phyloP scores from a whole-genome alignment of 2,888 invertebrate species.

The Bellardia pandia region DNA sequence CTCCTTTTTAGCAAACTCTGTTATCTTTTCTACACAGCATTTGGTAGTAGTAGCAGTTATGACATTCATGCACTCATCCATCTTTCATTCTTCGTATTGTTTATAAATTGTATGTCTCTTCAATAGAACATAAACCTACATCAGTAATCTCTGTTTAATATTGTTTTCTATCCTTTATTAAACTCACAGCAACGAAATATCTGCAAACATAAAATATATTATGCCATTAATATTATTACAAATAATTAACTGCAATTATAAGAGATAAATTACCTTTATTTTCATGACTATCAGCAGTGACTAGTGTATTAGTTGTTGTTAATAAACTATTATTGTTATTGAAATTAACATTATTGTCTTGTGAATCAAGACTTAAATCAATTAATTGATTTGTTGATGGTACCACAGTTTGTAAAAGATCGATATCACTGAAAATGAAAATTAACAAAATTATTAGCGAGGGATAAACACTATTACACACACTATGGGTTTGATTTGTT shows the following conservation, averaged over 20 bases:
- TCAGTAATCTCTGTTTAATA: slow-evolving; percentile 73
- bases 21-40: slow-evolving; percentile 77
- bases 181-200: slow-evolving; percentile 84
- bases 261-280: slow-evolving; percentile 81
- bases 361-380: slow-evolving; percentile 84
- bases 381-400: slow-evolving; percentile 83
- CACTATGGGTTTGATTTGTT: too few relatives aligned
- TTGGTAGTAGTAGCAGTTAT: slow-evolving; percentile 53
- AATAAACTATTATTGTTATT: slow-evolving; percentile 84
- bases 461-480: too few relatives aligned
- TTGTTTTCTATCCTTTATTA: slow-evolving; percentile 69
- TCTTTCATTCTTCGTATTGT: slow-evolving; percentile 34
- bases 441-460: slow-evolving; percentile 7
- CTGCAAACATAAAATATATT: slow-evolving; percentile 70
- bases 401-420: slow-evolving; percentile 82
- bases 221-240: neutral
- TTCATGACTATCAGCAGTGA: slow-evolving; percentile 85
- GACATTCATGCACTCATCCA: slow-evolving; percentile 40
- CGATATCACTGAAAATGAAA: slow-evolving; percentile 80
- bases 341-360: slow-evolving; percentile 80
- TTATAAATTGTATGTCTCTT: slow-evolving; percentile 31
- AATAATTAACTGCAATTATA: neutral
- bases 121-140: slow-evolving; percentile 67
- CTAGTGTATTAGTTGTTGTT: slow-evolving; percentile 83
- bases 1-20: slow-evolving; percentile 64